A percentile compares a stretch with the other conserved stretches of the same genome.
Conservation (phyloP, 2,113 vertebrate genomes). For the Coptodon rendalli region DNA sequence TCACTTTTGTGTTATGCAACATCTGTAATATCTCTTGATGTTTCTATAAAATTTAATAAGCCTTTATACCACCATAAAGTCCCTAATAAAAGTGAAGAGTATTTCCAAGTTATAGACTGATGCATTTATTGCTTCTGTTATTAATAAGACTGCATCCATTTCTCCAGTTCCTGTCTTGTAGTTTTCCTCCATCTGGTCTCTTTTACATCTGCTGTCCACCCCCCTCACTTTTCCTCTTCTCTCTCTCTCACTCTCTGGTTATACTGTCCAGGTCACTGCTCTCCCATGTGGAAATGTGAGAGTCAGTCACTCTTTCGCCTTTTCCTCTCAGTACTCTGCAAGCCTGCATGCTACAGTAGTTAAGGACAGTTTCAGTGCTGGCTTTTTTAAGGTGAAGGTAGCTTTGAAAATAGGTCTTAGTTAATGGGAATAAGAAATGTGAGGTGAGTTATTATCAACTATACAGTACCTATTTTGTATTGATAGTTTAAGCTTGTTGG, state of each 20-base stretch:
- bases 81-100: neutral
- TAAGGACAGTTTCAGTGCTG: neutral
- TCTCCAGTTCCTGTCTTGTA: neutral
- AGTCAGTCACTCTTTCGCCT: neutral
- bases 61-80: neutral
- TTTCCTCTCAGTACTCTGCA: neutral
- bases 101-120: neutral
- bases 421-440: neutral
- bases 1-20: neutral
- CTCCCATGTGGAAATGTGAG: conserved; percentile 20
- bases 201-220: neutral
- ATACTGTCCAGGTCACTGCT: conserved; percentile 29
- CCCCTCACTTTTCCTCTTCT: neutral
- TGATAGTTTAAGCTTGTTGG: neutral
- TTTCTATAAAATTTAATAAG: neutral
- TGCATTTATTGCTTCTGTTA: neutral
- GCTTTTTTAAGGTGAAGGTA: neutral
- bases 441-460: neutral
- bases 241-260: neutral
- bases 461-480: neutral
- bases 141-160: neutral
- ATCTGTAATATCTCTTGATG: neutral
- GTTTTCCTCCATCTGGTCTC: conserved; percentile 21
- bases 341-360: neutral
- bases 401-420: neutral